phyloP scores from a whole-genome alignment of 1,140 invertebrate genomes.

The Euwallacea similis region DNA sequence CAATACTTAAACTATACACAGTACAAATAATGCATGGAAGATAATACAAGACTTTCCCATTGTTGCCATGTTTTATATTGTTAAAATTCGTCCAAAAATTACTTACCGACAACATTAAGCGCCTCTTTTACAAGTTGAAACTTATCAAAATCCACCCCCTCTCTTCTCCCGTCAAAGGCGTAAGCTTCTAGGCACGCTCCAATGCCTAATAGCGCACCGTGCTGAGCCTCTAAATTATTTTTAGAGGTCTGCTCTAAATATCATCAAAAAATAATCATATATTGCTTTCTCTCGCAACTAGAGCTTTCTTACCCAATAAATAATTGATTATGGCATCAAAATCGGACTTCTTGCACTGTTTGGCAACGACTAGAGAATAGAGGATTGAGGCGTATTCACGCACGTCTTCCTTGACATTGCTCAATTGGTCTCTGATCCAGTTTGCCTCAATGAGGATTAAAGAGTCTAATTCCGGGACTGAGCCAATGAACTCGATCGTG shows the following conservation, averaged over 20 bases:
- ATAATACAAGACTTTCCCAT: too few relatives aligned
- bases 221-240: conserved; percentile 71
- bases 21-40: too few relatives aligned
- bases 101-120: conserved; percentile 15
- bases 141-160: conserved; percentile 5
- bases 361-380: conserved; percentile 65
- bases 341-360: conserved; percentile 55
- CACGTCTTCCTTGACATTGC: conserved; percentile 74
- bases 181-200: conserved; percentile 69
- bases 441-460: conserved; percentile 52
- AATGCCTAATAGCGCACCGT: conserved; percentile 70
- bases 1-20: too few relatives aligned
- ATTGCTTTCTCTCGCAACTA: background rate
- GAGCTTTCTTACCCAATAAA: conserved; percentile 51
- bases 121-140: conserved; percentile 12
- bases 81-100: too few relatives aligned
- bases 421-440: conserved; percentile 67
- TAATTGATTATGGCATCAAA: conserved; percentile 61
- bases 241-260: conserved; percentile 53
- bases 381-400: conserved; percentile 69
- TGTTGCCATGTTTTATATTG: too few relatives aligned
- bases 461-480: conserved; percentile 57
- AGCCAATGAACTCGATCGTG: conserved; percentile 73
- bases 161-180: conserved; percentile 29
- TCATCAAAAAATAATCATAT: conserved; percentile 10